Evolutionary conservation across 2,888 invertebrate species (phyloP).

Genomic region (Tetragonula carbonaria): DNA sequence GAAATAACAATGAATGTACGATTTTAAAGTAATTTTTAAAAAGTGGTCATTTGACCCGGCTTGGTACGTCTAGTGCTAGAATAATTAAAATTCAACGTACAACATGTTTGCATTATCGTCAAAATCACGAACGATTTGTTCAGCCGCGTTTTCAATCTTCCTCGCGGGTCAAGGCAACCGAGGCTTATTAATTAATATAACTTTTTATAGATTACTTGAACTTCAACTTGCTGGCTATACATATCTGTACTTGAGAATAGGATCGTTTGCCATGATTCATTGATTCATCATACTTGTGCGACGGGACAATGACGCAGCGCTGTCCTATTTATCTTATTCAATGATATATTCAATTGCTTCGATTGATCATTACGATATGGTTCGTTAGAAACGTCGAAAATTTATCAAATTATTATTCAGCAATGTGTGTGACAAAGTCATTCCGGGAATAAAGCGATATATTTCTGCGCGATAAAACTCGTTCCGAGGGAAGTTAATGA

Average conservation of each 20-base stretch:
- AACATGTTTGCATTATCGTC: neutral
- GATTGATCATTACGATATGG: neutral
- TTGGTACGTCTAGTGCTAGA: too few relatives aligned
- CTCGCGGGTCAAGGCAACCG: slow-evolving; percentile 8
- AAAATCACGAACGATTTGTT: neutral
- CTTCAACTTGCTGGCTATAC: slow-evolving; percentile 1
- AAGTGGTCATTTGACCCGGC: too few relatives aligned
- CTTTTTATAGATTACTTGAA: neutral
- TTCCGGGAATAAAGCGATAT: neutral
- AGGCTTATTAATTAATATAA: slow-evolving; percentile 5
- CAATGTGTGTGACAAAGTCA: neutral
- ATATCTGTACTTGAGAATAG: neutral
- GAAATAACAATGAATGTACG: too few relatives aligned
- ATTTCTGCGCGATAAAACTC: neutral
- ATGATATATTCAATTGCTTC: neutral
- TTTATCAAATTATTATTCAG: neutral
- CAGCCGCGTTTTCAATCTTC: neutral
- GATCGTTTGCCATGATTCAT: neutral
- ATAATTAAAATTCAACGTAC: too few relatives aligned
- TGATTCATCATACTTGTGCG: neutral
- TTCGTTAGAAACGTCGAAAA: neutral
- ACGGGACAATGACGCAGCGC: neutral
- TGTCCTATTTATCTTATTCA: neutral
- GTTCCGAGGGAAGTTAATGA: neutral
- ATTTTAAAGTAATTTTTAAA: too few relatives aligned